Percentiles rank a stretch among this genome's conserved stretches.
These are phyloP conservation scores for Panagrolaimus sp. DNA, from an alignment of 1,140 invertebrate genomes.

Conservation along the genomic window DNA sequence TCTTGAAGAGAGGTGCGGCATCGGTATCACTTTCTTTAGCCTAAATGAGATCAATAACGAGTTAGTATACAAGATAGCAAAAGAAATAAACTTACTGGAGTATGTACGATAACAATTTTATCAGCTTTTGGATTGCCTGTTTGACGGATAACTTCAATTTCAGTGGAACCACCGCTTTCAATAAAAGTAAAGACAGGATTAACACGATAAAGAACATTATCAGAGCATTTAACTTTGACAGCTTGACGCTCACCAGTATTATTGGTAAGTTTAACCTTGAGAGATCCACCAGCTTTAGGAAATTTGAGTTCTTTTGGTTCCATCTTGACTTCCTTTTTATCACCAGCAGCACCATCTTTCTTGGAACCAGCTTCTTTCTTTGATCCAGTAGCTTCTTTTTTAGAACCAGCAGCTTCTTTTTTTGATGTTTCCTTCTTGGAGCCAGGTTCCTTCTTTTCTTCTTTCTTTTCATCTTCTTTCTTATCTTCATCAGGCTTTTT, in stretches of 20 bases:
- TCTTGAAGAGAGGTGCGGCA: constrained; percentile 19
- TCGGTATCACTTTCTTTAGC: constrained; percentile 3
- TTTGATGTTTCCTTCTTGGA: constrained; percentile 8
- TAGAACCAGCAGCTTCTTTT: constrained; percentile 1
- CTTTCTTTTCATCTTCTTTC: constrained; percentile 16
- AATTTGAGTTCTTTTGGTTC: constrained; percentile 24
- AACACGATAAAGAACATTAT: constrained; percentile 36
- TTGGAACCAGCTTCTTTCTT: constrained; percentile 13
- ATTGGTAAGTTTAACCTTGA: constrained; percentile 27
- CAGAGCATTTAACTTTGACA: constrained; percentile 41
- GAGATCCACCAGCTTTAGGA: constrained; percentile 17
- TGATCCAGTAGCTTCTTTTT: constrained; percentile 10
- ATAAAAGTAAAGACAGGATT: constrained; percentile 35
- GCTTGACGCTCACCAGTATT: constrained; percentile 27
- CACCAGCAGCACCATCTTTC: constrained; percentile 8
- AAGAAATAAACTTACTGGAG: constrained; percentile 12
- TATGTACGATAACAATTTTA: constrained; percentile 23
- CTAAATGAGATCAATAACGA: neutral
- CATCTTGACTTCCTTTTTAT: constrained; percentile 14
- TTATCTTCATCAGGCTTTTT: constrained; percentile 15
- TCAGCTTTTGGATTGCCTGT: constrained; percentile 19
- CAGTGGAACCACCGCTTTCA: constrained; percentile 16
- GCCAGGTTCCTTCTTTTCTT: neutral
- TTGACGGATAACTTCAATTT: constrained; percentile 24
- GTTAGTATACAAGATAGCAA: neutral